phyloP scores from a whole-genome alignment of 2,888 invertebrate genomes.

The Deilephila porcellus region DNA sequence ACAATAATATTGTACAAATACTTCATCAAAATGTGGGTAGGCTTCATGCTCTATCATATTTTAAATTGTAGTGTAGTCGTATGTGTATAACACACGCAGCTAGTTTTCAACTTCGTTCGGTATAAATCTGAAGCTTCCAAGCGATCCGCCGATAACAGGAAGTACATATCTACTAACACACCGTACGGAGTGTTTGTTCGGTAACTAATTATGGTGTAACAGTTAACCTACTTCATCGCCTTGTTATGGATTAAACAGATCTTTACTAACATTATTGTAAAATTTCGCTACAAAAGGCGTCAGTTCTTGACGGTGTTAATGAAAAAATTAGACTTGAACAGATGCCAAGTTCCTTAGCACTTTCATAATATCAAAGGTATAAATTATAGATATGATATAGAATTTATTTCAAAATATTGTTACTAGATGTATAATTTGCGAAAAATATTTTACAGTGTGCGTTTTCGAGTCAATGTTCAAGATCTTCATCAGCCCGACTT shows the following conservation, averaged over 20 bases:
- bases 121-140: background rate
- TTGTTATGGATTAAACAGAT: background rate
- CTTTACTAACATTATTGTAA: too few species aligned
- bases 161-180: constrained; percentile 16
- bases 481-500: background rate
- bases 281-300: too few species aligned
- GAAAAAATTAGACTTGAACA: too few species aligned
- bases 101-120: background rate
- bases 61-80: background rate
- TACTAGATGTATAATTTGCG: too few species aligned
- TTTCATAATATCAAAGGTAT: too few species aligned
- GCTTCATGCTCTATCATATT: background rate
- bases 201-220: constrained; percentile 16
- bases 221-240: constrained; percentile 13
- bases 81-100: background rate
- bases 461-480: background rate
- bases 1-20: background rate
- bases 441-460: background rate
- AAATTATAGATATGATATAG: too few species aligned
- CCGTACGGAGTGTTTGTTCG: constrained; percentile 11
- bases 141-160: constrained; percentile 20
- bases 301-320: too few species aligned
- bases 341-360: too few species aligned
- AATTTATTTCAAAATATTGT: too few species aligned
- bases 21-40: background rate